These are phyloP conservation scores for Sturnira hondurensis DNA, from an alignment of 2,113 vertebrate genomes.

Conservation along the genomic window DNA sequence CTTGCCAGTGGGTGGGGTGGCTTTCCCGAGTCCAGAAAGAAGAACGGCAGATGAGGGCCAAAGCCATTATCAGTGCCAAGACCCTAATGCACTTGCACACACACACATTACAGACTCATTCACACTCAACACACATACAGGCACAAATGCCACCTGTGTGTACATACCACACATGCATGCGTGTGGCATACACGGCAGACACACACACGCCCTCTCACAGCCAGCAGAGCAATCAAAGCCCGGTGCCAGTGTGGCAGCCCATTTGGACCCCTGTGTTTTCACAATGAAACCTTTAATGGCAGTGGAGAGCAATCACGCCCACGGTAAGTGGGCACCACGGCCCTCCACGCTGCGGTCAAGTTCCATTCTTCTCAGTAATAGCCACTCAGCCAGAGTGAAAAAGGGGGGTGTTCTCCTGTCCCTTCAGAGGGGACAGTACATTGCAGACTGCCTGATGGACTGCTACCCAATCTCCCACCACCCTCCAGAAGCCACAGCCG, in stretches of 20 bases:
- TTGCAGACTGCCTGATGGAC: not conserved
- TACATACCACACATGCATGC: not conserved
- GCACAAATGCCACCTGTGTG: not conserved
- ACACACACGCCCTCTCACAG: not conserved
- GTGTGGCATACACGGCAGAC: not conserved
- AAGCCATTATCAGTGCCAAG: not conserved
- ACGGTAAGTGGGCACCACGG: rapidly evolving
- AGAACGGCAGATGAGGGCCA: not conserved
- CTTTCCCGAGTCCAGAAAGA: not conserved
- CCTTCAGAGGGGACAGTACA: not conserved
- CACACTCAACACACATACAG: not conserved
- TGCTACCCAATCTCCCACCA: not conserved
- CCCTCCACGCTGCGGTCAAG: not conserved
- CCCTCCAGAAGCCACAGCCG: not conserved
- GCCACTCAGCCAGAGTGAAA: not conserved
- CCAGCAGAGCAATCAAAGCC: not conserved
- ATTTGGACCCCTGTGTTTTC: not conserved
- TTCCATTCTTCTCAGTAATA: not conserved
- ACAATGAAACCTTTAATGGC: not conserved
- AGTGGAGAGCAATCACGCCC: not conserved
- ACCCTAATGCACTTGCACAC: not conserved
- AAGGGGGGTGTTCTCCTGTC: rapidly evolving
- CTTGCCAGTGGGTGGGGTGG: not conserved
- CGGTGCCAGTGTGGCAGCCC: not conserved
- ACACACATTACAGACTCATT: too few species aligned